A percentile compares a stretch with the other conserved stretches of the same genome.
Evolutionary conservation across 2,797 vertebrate genomes (phyloP).

Genomic region (Micromesistius poutassou): DNA sequence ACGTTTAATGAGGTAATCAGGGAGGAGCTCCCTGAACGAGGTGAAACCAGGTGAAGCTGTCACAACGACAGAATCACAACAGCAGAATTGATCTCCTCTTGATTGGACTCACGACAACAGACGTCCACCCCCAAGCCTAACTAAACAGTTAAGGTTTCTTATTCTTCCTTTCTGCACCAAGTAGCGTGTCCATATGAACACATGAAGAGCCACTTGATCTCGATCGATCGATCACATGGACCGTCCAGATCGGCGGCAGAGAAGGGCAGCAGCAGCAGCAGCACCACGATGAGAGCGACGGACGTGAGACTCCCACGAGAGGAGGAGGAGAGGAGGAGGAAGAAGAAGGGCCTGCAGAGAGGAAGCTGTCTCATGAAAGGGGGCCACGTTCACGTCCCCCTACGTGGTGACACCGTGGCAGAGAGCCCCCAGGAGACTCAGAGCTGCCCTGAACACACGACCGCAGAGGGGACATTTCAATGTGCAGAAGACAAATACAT

Average conservation of each 20-base stretch:
- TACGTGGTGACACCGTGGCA: too few relatives aligned
- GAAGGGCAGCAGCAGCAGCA: conserved; percentile 48
- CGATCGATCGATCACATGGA: not conserved
- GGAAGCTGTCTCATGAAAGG: not conserved
- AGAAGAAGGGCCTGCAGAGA: too few relatives aligned
- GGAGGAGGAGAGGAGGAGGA: too few relatives aligned
- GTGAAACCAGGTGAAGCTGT: not conserved
- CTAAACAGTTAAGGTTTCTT: not conserved
- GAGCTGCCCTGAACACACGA: conserved; percentile 32
- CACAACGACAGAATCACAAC: not conserved
- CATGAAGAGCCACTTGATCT: conserved; percentile 28
- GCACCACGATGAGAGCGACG: conserved; percentile 11
- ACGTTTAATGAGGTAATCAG: not conserved
- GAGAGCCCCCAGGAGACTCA: not conserved
- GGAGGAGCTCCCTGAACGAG: not conserved
- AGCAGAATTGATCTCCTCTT: not conserved
- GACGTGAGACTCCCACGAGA: not conserved
- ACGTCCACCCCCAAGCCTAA: not conserved
- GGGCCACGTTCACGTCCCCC: too few relatives aligned
- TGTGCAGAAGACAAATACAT: conserved; percentile 11
- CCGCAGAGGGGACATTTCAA: conserved; percentile 15
- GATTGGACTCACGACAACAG: not conserved
- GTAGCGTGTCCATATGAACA: not conserved
- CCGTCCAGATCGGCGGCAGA: conserved; percentile 20
- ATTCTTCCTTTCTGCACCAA: not conserved